Conservation (phyloP, 2,113 vertebrate species). For the Rutilus rutilus region DNA sequence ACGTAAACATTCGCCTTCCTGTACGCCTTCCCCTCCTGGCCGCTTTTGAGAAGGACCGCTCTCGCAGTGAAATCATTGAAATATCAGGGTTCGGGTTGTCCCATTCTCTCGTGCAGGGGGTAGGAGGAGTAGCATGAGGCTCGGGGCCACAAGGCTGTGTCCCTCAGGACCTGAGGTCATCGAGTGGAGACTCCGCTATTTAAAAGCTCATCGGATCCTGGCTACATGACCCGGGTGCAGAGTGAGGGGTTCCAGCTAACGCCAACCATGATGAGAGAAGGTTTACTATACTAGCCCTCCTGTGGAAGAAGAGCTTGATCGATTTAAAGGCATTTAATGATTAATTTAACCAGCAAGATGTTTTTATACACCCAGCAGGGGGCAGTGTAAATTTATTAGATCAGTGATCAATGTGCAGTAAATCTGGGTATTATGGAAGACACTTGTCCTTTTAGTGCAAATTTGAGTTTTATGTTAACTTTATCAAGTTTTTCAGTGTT, state of each 20-base stretch:
- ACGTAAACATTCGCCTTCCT: constrained; percentile 77
- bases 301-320: constrained; percentile 12
- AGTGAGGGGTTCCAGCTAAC: constrained; percentile 57
- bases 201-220: constrained; percentile 62
- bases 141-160: constrained; percentile 48
- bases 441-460: background rate
- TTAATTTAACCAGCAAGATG: constrained; percentile 14
- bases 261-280: constrained; percentile 18
- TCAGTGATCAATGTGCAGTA: constrained; percentile 36
- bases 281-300: background rate
- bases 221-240: constrained; percentile 53
- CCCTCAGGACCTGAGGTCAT: constrained; percentile 56
- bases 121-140: constrained; percentile 31
- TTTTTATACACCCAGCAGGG: constrained; percentile 56
- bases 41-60: constrained; percentile 40
- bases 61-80: constrained; percentile 51
- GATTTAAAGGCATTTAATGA: background rate
- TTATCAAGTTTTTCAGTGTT: background rate
- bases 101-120: constrained; percentile 29
- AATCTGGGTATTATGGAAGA: background rate
- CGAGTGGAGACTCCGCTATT: constrained; percentile 55
- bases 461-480: background rate
- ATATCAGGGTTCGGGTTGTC: constrained; percentile 45
- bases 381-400: constrained; percentile 58
- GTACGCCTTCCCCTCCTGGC: constrained; percentile 60